A percentile compares a stretch with the other conserved stretches of the same genome.
Evolutionary conservation across 2,797 vertebrate genomes (phyloP).

Genomic region (Apodemus agrarius): DNA sequence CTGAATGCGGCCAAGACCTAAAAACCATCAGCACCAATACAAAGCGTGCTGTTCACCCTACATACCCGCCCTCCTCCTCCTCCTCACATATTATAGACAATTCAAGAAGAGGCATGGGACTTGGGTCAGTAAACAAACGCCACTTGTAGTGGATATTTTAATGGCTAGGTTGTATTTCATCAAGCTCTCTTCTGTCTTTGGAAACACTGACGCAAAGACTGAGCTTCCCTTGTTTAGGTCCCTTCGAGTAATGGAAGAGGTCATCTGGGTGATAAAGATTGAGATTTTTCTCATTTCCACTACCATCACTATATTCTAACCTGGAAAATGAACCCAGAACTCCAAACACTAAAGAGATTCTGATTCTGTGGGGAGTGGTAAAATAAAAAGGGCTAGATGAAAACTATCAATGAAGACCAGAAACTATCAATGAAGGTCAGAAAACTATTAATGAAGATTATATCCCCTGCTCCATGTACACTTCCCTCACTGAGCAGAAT

Average conservation of each 20-base stretch:
- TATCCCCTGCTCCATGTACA: neutral
- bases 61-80: neutral
- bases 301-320: neutral
- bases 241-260: neutral
- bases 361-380: neutral
- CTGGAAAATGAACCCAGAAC: neutral
- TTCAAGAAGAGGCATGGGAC: neutral
- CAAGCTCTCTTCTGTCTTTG: neutral
- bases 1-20: neutral
- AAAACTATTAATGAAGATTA: neutral
- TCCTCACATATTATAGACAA: neutral
- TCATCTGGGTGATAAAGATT: neutral
- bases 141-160: neutral
- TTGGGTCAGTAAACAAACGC: neutral
- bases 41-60: neutral
- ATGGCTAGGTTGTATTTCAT: neutral
- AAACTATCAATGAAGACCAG: neutral
- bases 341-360: neutral
- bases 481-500: neutral
- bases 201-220: neutral
- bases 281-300: neutral
- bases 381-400: neutral
- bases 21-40: neutral
- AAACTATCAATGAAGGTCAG: neutral
- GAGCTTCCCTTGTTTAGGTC: neutral